Conservation (phyloP, 1,140 invertebrate genomes). For the Leptonema lineaticorne region DNA sequence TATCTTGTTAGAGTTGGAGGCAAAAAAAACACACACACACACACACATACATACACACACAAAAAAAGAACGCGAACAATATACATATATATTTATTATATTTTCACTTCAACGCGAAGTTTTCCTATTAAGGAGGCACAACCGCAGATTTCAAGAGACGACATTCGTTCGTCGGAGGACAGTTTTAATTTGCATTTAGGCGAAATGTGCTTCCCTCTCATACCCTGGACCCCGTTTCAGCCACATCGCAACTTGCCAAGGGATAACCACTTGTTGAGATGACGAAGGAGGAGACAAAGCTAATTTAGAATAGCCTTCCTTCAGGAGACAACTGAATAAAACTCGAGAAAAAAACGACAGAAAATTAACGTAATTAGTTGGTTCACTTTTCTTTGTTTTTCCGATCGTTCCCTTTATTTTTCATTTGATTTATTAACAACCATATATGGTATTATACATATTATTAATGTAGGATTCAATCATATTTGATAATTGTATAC, state of each 20-base stretch:
- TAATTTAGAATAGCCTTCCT: neutral
- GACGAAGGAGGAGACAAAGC: conserved; percentile 14
- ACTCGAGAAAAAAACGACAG: neutral
- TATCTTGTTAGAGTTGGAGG: neutral
- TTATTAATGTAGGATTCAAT: neutral
- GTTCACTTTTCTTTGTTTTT: neutral
- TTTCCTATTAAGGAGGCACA: conserved; percentile 9
- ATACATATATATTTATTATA: conserved; percentile 20
- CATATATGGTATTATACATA: neutral
- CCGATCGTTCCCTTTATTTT: too few species aligned
- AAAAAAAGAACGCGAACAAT: too few species aligned
- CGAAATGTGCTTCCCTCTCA: neutral
- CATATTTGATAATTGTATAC: neutral
- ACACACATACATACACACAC: too few species aligned
- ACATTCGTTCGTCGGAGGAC: neutral
- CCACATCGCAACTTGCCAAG: neutral
- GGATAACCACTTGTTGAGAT: conserved; percentile 14
- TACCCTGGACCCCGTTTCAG: neutral
- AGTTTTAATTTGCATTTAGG: conserved; percentile 15
- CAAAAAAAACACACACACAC: too few species aligned
- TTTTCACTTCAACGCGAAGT: conserved; percentile 2
- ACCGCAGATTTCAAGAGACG: conserved; percentile 11
- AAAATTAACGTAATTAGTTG: conserved; percentile 15
- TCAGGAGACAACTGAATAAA: neutral
- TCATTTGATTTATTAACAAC: neutral